Percentiles rank a stretch among this genome's conserved stretches.
Evolutionary conservation across 2,888 invertebrate genomes (phyloP).

Genomic region (Watsonalla cultraria): DNA sequence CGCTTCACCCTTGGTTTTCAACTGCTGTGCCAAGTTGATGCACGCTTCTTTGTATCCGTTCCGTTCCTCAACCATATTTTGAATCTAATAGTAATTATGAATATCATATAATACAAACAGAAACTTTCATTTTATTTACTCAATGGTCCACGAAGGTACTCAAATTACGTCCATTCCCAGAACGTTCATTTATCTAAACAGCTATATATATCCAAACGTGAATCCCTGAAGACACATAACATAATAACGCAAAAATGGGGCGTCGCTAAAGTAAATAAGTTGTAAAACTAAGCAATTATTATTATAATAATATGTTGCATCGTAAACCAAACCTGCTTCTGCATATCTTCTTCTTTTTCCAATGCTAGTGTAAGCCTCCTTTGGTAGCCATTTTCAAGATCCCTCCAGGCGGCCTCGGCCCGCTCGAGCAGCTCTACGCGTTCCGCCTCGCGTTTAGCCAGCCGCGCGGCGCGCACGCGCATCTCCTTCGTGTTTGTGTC

Average conservation of each 20-base stretch:
- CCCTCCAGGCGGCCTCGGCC: conserved; percentile 63
- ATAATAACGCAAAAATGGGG: no score
- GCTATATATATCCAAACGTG: no score
- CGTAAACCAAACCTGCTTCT: conserved; percentile 36
- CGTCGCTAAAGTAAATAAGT: no score
- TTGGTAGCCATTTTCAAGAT: conserved; percentile 58
- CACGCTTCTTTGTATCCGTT: conserved; percentile 37
- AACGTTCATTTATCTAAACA: no score
- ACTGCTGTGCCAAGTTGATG: conserved; percentile 19
- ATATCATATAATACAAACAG: background rate
- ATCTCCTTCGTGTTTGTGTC: conserved; percentile 42
- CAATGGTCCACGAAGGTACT: no score
- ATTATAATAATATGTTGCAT: no score
- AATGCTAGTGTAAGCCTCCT: conserved; percentile 39
- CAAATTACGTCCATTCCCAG: no score
- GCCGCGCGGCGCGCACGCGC: conserved; percentile 36
- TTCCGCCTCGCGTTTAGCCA: conserved; percentile 55
- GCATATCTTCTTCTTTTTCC: conserved; percentile 54
- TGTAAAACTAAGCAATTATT: background rate
- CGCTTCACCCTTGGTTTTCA: conserved; percentile 27
- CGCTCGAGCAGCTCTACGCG: conserved; percentile 55
- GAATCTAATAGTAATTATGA: conserved; percentile 30
- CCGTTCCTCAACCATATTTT: conserved; percentile 46
- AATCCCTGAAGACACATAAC: no score
- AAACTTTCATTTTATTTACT: no score